These are phyloP conservation scores for Corapipo altera DNA, from an alignment of 2,113 vertebrate genomes.

Conservation along the genomic window DNA sequence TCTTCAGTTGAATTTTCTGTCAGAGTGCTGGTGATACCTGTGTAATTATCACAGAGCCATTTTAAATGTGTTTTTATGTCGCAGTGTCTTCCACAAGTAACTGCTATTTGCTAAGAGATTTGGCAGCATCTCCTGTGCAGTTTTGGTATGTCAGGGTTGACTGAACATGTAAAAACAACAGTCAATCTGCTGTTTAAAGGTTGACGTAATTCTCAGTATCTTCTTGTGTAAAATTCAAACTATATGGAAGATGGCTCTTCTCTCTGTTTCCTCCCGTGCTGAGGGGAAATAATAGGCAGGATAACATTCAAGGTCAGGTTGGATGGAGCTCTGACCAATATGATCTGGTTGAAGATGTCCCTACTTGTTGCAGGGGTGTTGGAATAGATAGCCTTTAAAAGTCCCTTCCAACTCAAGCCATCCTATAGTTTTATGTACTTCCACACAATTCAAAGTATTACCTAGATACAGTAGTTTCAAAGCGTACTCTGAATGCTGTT, in stretches of 20 bases:
- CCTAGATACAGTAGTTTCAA: not conserved
- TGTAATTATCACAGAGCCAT: not conserved
- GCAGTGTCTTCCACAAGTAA: not conserved
- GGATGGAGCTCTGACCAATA: not conserved
- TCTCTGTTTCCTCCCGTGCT: not conserved
- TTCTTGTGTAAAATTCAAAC: not conserved
- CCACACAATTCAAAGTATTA: not conserved
- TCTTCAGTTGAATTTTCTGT: not conserved
- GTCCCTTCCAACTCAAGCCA: not conserved
- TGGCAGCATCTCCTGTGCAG: not conserved
- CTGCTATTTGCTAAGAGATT: not conserved
- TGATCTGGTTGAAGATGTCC: not conserved
- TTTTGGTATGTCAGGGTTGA: not conserved
- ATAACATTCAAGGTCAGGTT: not conserved
- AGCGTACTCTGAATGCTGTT: not conserved
- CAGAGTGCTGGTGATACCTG: not conserved
- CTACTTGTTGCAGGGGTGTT: not conserved
- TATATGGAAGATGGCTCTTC: not conserved
- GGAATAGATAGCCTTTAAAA: not conserved
- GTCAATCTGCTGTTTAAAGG: not conserved
- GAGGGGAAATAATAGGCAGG: not conserved
- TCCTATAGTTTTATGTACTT: not conserved
- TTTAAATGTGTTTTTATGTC: not conserved
- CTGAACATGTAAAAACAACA: not conserved
- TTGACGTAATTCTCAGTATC: not conserved